A percentile compares a stretch with the other conserved stretches of the same genome.
Evolutionary conservation across 2,113 vertebrate genomes (phyloP).

Genomic region (Trematocara unimaculatum): DNA sequence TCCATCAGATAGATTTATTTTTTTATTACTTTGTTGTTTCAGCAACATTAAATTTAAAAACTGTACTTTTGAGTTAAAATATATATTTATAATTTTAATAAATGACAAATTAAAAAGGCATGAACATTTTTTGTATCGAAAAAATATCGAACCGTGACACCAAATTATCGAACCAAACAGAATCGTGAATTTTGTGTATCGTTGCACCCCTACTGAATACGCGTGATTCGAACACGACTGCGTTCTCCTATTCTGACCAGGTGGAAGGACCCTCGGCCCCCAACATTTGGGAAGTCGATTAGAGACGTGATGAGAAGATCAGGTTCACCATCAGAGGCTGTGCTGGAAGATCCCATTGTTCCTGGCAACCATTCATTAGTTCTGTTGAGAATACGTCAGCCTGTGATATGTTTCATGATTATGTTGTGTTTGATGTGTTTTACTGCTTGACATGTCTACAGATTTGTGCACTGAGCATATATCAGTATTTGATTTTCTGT

Average conservation of each 20-base stretch:
- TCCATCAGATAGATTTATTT: too few species aligned
- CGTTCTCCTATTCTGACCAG: neutral
- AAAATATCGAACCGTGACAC: too few species aligned
- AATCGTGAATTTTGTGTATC: too few species aligned
- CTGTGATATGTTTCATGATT: neutral
- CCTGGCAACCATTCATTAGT: neutral
- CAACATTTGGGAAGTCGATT: neutral
- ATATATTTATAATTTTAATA: too few species aligned
- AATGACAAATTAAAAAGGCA: too few species aligned
- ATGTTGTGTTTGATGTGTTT: neutral
- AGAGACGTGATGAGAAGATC: neutral
- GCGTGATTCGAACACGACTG: neutral
- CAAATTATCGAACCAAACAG: too few species aligned
- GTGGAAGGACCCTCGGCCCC: neutral
- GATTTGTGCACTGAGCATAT: neutral
- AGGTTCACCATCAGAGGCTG: neutral
- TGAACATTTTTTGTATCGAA: too few species aligned
- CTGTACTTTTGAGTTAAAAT: too few species aligned
- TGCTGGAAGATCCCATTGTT: rapidly evolving
- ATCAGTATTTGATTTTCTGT: neutral
- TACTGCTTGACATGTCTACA: neutral
- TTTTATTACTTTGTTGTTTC: too few species aligned
- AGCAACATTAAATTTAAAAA: too few species aligned
- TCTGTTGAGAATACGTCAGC: neutral
- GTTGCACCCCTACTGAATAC: neutral